Conservation (phyloP, 2,113 vertebrate species). For the Heterocephalus glaber region DNA sequence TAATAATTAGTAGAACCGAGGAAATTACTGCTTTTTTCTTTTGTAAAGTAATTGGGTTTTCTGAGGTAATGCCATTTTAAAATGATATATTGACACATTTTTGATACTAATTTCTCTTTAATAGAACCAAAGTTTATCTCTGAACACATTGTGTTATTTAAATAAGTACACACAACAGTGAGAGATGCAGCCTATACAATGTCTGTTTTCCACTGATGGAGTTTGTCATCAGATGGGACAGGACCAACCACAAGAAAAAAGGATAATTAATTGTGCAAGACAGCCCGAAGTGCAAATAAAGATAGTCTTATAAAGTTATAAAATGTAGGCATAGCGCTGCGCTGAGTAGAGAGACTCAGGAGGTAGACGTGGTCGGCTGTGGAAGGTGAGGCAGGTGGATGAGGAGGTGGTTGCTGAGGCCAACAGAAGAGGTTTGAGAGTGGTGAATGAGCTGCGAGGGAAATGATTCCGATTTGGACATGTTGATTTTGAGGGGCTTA, state of each 20-base stretch:
- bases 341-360: not conserved
- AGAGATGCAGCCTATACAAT: not conserved
- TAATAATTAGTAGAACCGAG: not conserved
- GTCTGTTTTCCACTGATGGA: not conserved
- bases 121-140: slow-evolving; percentile 21
- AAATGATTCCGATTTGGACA: not conserved
- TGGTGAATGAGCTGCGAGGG: not conserved
- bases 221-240: not conserved
- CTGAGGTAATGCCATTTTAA: not conserved
- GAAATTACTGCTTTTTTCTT: not conserved
- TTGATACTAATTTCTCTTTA: slow-evolving; percentile 45
- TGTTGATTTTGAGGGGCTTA: not conserved
- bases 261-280: slow-evolving; percentile 6
- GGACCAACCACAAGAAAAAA: slow-evolving; percentile 8
- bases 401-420: not conserved
- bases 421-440: not conserved
- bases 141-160: not conserved
- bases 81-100: not conserved
- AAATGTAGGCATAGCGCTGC: not conserved
- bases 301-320: not conserved
- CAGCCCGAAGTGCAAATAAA: not conserved
- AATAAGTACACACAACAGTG: not conserved
- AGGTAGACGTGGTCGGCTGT: not conserved
- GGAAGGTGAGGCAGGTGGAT: not conserved
- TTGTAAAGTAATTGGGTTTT: not conserved